A percentile compares a stretch with the other conserved stretches of the same genome.
Evolutionary conservation across 1,140 invertebrate species (phyloP).

Genomic region (Samia ricini): DNA sequence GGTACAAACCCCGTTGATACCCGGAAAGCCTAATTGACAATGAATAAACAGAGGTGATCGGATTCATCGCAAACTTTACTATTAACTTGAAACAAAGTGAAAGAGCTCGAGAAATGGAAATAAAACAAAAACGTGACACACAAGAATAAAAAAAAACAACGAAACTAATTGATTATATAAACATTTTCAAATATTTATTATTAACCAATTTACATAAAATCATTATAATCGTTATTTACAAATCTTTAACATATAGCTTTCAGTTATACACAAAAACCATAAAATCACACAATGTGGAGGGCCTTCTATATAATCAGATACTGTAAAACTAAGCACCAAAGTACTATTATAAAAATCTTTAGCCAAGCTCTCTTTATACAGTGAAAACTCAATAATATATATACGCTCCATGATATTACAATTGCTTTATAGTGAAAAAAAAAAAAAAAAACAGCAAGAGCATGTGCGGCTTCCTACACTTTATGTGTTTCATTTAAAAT

Average conservation of each 20-base stretch:
- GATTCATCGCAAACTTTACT: no score
- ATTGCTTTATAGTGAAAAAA: slow-evolving; percentile 18
- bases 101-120: no score
- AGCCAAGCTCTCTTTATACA: slow-evolving; percentile 65
- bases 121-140: not conserved
- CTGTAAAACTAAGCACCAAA: slow-evolving; percentile 72
- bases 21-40: no score
- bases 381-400: slow-evolving; percentile 34
- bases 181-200: slow-evolving; percentile 78
- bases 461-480: slow-evolving; percentile 17
- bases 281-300: slow-evolving; percentile 71
- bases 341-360: slow-evolving; percentile 55
- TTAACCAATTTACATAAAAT: slow-evolving; percentile 78
- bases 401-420: no score
- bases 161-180: slow-evolving; percentile 75
- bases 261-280: slow-evolving; percentile 69
- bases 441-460: slow-evolving; percentile 15
- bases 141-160: slow-evolving; percentile 45
- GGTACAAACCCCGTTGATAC: no score
- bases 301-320: slow-evolving; percentile 71
- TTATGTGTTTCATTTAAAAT: slow-evolving; percentile 19
- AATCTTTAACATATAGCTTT: slow-evolving; percentile 65
- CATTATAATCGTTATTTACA: slow-evolving; percentile 73
- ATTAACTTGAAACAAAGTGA: no score
- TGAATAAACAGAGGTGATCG: no score